A percentile compares a stretch with the other conserved stretches of the same genome.
Evolutionary conservation across 2,113 vertebrate genomes (phyloP).

Genomic region (Patagioenas fasciata): DNA sequence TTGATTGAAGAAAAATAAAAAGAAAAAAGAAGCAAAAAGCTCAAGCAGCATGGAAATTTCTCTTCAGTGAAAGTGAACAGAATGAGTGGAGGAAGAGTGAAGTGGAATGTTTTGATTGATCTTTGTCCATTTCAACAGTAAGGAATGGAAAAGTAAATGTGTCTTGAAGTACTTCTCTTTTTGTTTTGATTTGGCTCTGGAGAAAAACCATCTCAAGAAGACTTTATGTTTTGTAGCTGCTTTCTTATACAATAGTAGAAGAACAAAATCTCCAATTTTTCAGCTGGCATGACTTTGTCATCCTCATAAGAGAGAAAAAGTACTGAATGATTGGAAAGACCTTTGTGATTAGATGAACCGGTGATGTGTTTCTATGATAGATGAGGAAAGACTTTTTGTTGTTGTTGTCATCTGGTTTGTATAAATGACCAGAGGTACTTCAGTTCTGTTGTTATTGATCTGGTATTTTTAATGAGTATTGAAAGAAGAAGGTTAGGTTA

Average conservation of each 20-base stretch:
- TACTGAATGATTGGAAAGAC: not conserved
- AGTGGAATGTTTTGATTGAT: not conserved
- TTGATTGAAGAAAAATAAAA: not conserved
- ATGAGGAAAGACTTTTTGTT: not conserved
- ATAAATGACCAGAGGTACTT: not conserved
- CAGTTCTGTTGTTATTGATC: not conserved
- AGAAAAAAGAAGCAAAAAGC: not conserved
- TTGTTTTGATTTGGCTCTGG: not conserved
- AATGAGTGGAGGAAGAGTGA: not conserved
- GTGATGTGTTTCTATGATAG: not conserved
- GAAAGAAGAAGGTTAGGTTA: not conserved
- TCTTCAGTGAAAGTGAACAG: not conserved
- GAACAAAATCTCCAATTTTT: not conserved
- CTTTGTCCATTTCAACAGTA: not conserved
- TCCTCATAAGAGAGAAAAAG: not conserved
- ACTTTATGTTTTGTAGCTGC: not conserved
- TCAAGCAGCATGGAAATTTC: not conserved
- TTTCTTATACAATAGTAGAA: not conserved
- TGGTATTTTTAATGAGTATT: not conserved
- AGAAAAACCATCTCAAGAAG: not conserved
- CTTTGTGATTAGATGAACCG: not conserved
- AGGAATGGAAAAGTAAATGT: not conserved
- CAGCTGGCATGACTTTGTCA: not conserved
- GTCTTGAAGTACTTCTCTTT: not conserved
- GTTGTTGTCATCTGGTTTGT: not conserved